Evolutionary conservation across 2,797 vertebrate genomes (phyloP).

Genomic region (Tiaroga cobitis): DNA sequence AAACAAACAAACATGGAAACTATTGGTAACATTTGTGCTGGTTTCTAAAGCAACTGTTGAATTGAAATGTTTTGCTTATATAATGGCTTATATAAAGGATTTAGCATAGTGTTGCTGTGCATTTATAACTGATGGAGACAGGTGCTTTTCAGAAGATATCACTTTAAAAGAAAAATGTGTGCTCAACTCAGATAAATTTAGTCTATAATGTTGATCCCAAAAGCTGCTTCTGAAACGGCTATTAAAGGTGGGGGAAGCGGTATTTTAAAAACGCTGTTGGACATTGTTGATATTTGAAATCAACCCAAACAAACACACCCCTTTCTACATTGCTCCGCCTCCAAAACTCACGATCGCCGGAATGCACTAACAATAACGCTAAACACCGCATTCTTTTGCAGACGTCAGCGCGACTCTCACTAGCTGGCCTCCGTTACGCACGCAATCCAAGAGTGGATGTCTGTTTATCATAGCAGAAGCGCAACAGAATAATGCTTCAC

Average conservation of each 20-base stretch:
- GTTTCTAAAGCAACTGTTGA: background rate
- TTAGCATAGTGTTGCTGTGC: background rate
- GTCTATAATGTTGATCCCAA: background rate
- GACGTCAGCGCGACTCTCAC: too few species aligned
- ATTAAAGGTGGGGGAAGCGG: background rate
- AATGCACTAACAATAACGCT: too few species aligned
- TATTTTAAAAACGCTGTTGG: too few species aligned
- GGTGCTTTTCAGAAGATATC: conserved; percentile 2
- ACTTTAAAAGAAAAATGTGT: conserved; percentile 4
- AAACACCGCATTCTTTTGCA: too few species aligned
- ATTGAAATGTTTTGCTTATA: background rate
- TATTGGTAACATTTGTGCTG: background rate
- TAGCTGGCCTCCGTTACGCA: too few species aligned
- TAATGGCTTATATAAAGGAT: background rate
- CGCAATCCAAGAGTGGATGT: too few species aligned
- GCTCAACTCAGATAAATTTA: background rate
- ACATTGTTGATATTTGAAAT: too few species aligned
- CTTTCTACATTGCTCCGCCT: too few species aligned
- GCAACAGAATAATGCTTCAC: too few species aligned
- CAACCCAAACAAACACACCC: too few species aligned
- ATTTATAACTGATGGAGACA: background rate
- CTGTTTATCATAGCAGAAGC: too few species aligned
- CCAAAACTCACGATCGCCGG: too few species aligned
- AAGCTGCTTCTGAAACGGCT: background rate
- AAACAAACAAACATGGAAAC: background rate